Conservation (phyloP, 2,113 vertebrate species). For the Indicator maculatus region DNA sequence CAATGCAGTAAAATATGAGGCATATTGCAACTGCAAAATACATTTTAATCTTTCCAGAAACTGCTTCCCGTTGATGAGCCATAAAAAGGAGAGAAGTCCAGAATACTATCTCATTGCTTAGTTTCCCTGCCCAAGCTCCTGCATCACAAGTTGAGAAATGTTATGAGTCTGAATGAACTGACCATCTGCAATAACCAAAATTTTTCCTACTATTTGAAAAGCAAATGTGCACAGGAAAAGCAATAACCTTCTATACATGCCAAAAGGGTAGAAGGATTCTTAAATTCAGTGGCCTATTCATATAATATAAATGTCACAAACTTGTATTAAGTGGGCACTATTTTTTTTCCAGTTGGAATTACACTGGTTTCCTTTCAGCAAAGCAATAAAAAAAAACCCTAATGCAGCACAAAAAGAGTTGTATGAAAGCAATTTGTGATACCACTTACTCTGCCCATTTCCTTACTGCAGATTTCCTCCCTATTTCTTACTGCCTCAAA, state of each 20-base stretch:
- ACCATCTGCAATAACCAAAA: background rate
- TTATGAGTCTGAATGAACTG: background rate
- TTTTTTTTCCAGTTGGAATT: background rate
- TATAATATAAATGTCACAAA: background rate
- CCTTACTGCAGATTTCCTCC: background rate
- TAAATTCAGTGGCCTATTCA: background rate
- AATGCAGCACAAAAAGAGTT: background rate
- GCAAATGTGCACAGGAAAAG: background rate
- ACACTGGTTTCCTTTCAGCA: background rate
- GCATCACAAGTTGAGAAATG: background rate
- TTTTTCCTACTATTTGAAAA: background rate
- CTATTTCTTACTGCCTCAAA: background rate
- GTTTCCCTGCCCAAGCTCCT: background rate
- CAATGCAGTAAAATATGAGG: background rate
- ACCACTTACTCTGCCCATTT: background rate
- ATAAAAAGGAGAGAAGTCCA: background rate
- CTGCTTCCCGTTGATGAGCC: background rate
- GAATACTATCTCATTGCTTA: background rate
- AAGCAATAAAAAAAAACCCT: background rate
- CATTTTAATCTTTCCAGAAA: constrained; percentile 13
- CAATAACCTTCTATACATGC: background rate
- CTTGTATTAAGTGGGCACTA: background rate
- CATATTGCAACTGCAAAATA: background rate
- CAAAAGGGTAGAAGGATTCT: background rate
- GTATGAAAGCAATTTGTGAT: background rate